Evolutionary conservation across 2,113 vertebrate species (phyloP).

Genomic region (Bagarius yarrelli): DNA sequence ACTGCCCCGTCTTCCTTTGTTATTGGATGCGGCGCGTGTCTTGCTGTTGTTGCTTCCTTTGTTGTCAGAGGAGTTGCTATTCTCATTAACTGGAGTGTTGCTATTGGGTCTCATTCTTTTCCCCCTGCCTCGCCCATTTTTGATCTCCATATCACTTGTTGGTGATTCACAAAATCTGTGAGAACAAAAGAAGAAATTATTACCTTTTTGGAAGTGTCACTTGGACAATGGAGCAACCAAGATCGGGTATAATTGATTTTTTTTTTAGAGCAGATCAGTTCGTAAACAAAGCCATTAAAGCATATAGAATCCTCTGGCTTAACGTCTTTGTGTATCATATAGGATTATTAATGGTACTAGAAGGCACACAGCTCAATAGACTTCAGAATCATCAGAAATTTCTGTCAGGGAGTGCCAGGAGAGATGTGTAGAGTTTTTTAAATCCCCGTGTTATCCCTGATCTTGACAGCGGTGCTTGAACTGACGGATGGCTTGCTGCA

Average conservation of each 20-base stretch:
- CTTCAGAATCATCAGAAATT: slow-evolving; percentile 40
- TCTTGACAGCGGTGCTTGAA: slow-evolving; percentile 48
- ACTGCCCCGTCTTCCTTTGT: slow-evolving; percentile 93
- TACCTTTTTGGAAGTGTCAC: background rate
- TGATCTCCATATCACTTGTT: slow-evolving; percentile 97
- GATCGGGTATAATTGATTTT: background rate
- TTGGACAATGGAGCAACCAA: background rate
- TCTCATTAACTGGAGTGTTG: slow-evolving; percentile 88
- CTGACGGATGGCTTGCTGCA: slow-evolving; percentile 44
- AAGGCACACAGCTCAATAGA: slow-evolving; percentile 20
- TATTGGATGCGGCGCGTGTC: slow-evolving; percentile 89
- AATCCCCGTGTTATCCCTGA: slow-evolving; percentile 52
- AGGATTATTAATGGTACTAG: slow-evolving; percentile 30
- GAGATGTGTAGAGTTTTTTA: slow-evolving; percentile 44
- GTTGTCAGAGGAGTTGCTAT: slow-evolving; percentile 82
- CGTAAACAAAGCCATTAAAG: background rate
- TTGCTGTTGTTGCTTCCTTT: slow-evolving; percentile 91
- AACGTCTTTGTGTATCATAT: slow-evolving; percentile 33
- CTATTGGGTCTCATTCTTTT: slow-evolving; percentile 94
- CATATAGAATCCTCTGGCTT: background rate
- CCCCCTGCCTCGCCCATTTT: slow-evolving; percentile 91
- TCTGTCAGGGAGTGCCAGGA: slow-evolving; percentile 40
- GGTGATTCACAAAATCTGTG: slow-evolving; percentile 97
- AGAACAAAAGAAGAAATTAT: slow-evolving; percentile 16
- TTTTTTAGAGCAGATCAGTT: background rate